A percentile compares a stretch with the other conserved stretches of the same genome.
Evolutionary conservation across 1,140 invertebrate species (phyloP).

Genomic region (Trachelipus rathkii): DNA sequence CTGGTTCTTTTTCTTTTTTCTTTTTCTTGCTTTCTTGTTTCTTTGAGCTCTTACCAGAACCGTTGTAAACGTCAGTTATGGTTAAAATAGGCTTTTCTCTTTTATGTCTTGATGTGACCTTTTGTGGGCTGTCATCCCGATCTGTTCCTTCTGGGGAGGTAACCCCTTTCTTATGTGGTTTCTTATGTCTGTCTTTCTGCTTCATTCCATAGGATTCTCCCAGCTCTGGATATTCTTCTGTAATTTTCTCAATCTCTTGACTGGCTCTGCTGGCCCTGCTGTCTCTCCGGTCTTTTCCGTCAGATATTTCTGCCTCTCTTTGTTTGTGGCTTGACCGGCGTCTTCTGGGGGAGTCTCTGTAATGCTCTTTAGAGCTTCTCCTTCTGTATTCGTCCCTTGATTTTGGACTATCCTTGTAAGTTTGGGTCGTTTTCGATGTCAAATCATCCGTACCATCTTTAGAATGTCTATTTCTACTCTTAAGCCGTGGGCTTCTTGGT

Average conservation of each 20-base stretch:
- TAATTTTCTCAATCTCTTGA: background rate
- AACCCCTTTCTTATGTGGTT: background rate
- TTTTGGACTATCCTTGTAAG: background rate
- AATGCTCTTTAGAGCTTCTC: background rate
- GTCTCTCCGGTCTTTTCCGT: background rate
- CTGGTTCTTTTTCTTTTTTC: slow-evolving; percentile 20
- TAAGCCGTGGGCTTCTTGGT: slow-evolving; percentile 14
- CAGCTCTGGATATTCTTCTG: background rate
- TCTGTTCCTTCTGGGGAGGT: background rate
- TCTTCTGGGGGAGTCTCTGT: background rate
- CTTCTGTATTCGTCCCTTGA: background rate
- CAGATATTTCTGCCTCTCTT: background rate
- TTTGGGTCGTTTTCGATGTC: background rate
- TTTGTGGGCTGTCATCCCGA: background rate
- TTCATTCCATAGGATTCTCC: background rate
- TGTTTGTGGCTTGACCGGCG: background rate
- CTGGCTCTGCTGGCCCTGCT: background rate
- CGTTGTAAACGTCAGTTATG: background rate
- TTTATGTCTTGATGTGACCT: background rate
- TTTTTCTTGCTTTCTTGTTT: background rate
- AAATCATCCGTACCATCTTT: background rate
- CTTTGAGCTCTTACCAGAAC: background rate
- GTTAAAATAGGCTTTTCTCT: background rate
- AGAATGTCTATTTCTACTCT: slow-evolving; percentile 15
- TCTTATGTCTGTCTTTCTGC: background rate